These are phyloP conservation scores for Catharus bicknelli DNA, from an alignment of 2,113 vertebrate genomes.

Conservation along the genomic window DNA sequence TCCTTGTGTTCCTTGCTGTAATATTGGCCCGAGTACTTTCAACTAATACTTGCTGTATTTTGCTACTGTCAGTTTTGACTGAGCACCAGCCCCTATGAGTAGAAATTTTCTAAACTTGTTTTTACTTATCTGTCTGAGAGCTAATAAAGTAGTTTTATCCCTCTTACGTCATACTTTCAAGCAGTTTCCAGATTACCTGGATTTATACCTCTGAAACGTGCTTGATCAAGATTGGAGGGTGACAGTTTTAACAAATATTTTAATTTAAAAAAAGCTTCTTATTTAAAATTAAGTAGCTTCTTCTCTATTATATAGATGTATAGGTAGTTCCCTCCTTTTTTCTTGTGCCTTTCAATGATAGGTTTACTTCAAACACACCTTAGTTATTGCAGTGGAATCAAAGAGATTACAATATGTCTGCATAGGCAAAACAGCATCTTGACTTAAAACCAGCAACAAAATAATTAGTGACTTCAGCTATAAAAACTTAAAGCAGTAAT, in stretches of 20 bases:
- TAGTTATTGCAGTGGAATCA: neutral
- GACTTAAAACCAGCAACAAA: neutral
- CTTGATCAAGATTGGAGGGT: neutral
- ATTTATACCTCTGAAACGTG: neutral
- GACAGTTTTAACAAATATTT: neutral
- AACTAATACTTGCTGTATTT: neutral
- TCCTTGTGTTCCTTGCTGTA: neutral
- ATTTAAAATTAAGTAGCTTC: neutral
- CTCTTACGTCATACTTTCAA: neutral
- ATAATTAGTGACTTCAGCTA: neutral
- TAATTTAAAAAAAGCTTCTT: neutral
- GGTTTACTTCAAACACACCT: neutral
- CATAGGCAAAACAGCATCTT: neutral
- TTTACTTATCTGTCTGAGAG: neutral
- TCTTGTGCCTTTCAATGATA: neutral
- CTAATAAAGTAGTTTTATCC: neutral
- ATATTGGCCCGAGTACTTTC: slow-evolving; percentile 5
- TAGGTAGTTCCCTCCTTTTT: neutral
- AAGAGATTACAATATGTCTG: neutral
- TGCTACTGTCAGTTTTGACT: neutral
- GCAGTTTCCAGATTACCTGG: neutral
- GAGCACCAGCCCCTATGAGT: neutral
- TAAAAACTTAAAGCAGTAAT: neutral
- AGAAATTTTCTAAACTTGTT: slow-evolving; percentile 11
- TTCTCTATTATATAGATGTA: neutral